Evolutionary conservation across 2,797 vertebrate species (phyloP).

Genomic region (Cheirogaleus major): DNA sequence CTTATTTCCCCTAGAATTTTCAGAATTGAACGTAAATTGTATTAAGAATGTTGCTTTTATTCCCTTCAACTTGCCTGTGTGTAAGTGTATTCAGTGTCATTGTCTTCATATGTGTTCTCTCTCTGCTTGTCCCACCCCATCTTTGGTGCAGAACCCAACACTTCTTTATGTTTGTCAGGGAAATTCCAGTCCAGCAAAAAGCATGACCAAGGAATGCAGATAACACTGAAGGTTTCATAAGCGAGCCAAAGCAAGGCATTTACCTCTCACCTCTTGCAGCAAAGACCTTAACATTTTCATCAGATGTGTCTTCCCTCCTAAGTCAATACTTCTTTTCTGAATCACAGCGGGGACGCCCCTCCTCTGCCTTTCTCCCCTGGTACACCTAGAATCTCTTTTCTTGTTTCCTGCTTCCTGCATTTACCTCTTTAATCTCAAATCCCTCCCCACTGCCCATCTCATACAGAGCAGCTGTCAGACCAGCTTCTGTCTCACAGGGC

Average conservation of each 20-base stretch:
- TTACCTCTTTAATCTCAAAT: not conserved
- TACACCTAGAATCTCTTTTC: not conserved
- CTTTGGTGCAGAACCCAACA: not conserved
- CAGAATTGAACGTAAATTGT: not conserved
- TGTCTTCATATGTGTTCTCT: rapidly evolving
- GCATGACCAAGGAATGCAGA: not conserved
- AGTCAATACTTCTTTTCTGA: not conserved
- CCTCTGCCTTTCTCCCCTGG: not conserved
- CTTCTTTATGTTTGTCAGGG: not conserved
- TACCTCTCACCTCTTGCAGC: not conserved
- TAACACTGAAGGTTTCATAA: not conserved
- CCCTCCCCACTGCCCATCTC: not conserved
- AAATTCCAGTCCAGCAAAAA: not conserved
- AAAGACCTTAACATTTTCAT: not conserved
- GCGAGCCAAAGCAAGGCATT: not conserved
- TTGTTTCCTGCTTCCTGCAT: not conserved
- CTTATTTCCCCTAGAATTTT: not conserved
- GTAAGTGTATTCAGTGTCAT: rapidly evolving
- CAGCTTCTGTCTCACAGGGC: not conserved
- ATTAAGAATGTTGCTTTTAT: not conserved
- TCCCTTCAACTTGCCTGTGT: not conserved
- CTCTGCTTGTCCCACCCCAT: not conserved
- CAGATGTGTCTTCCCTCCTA: not conserved
- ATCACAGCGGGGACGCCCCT: not conserved
- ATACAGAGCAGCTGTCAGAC: not conserved